phyloP scores from a whole-genome alignment of 2,888 invertebrate species.

The Aporophyla lueneburgensis region DNA sequence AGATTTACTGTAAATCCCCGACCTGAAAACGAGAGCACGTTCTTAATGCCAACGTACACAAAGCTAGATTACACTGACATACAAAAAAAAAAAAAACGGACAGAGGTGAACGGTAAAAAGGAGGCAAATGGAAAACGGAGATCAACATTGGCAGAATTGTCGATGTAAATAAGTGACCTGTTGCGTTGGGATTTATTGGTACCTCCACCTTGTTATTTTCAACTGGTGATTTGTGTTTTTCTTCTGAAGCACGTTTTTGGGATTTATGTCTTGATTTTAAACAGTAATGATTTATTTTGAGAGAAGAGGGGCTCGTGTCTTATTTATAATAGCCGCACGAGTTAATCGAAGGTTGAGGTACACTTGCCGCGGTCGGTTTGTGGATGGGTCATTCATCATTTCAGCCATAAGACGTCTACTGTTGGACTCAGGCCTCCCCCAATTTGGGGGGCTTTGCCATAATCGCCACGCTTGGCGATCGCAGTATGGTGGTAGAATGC shows the following conservation, averaged over 20 bases:
- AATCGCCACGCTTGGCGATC: too few relatives aligned
- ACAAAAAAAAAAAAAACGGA: slow-evolving; percentile 39
- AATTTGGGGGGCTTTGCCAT: too few relatives aligned
- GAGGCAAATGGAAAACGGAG: slow-evolving; percentile 33
- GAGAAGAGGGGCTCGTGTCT: too few relatives aligned
- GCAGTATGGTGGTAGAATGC: too few relatives aligned
- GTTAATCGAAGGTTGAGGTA: too few relatives aligned
- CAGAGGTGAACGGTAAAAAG: slow-evolving; percentile 6
- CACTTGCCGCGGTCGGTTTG: background rate
- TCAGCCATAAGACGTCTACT: too few relatives aligned
- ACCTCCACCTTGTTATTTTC: slow-evolving; percentile 8
- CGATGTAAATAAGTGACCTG: slow-evolving; percentile 50
- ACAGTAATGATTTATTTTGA: background rate
- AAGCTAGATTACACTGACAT: slow-evolving; percentile 35
- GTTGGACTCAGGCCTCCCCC: too few relatives aligned
- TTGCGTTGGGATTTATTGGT: slow-evolving; percentile 31
- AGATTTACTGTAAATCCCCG: slow-evolving; percentile 44
- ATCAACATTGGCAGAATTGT: slow-evolving; percentile 40
- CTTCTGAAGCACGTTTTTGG: background rate
- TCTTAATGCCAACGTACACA: slow-evolving; percentile 38
- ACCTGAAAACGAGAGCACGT: slow-evolving; percentile 48
- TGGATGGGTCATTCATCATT: too few relatives aligned
- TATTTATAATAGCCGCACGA: too few relatives aligned
- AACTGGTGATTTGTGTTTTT: background rate
- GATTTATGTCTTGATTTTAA: background rate